Percentiles rank a stretch among this genome's conserved stretches.
phyloP scores from a whole-genome alignment of 2,888 invertebrate species.

The Xanthia togata region DNA sequence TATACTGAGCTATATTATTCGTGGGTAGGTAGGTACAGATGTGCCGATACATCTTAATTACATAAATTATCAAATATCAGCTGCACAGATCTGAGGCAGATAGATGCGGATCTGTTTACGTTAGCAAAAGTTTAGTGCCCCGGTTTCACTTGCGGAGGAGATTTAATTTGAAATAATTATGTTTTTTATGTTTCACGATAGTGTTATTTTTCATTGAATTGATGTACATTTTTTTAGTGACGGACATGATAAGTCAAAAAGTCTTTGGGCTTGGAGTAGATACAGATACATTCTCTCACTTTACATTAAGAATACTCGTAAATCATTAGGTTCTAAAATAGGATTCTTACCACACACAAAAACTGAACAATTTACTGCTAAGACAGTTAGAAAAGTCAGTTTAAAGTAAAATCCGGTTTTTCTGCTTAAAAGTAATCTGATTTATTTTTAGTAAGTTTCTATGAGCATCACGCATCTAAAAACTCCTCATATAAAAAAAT shows the following conservation, averaged over 20 bases:
- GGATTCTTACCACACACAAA: neutral
- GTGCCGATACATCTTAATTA: conserved; percentile 66
- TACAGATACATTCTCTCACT: neutral
- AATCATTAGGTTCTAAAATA: neutral
- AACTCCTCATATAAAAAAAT: neutral
- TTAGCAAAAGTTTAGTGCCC: neutral
- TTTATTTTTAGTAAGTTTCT: neutral
- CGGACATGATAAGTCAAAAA: neutral
- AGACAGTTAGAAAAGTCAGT: neutral
- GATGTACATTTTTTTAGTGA: neutral
- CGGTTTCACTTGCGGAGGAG: neutral
- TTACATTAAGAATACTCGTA: neutral
- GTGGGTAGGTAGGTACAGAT: conserved; percentile 32
- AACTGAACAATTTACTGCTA: neutral
- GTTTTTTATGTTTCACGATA: neutral
- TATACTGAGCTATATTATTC: neutral
- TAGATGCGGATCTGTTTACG: conserved; percentile 45
- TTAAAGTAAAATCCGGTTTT: neutral
- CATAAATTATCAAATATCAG: conserved; percentile 67
- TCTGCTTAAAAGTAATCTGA: neutral
- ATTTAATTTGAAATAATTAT: neutral
- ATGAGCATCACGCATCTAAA: neutral
- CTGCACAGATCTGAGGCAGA: conserved; percentile 54
- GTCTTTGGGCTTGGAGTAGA: neutral
- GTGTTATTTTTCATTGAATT: neutral